These are phyloP conservation scores for Pterocles gutturalis DNA, from an alignment of 2,113 vertebrate species.

Conservation along the genomic window DNA sequence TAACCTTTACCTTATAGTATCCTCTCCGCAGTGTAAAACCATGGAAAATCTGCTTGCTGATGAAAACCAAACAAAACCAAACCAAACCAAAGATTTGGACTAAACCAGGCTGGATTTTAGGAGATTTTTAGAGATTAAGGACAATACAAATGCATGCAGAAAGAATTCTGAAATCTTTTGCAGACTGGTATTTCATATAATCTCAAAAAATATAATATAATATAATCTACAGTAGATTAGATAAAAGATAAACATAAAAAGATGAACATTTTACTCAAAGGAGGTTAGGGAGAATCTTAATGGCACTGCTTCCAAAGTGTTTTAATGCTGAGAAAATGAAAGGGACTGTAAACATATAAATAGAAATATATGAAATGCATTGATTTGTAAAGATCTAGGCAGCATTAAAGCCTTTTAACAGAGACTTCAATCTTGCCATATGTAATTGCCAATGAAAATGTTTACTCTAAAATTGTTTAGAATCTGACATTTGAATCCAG, in stretches of 20 bases:
- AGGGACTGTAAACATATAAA: neutral
- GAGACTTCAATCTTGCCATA: neutral
- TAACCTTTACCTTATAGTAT: neutral
- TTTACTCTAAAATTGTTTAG: neutral
- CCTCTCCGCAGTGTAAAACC: neutral
- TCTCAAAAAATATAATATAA: neutral
- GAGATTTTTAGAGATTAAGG: neutral
- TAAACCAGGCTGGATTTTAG: neutral
- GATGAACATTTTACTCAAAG: neutral
- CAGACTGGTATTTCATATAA: neutral
- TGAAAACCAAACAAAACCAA: neutral
- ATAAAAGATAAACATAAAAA: neutral
- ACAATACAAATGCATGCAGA: neutral
- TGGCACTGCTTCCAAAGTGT: neutral
- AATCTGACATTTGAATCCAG: neutral
- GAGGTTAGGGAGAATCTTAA: neutral
- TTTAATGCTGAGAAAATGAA: neutral
- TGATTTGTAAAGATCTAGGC: neutral
- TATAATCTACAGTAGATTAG: neutral
- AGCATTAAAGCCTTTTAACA: neutral
- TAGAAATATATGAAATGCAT: neutral
- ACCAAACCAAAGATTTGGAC: neutral
- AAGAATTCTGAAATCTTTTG: neutral
- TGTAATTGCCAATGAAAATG: neutral
- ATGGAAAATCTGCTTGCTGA: neutral